Base-by-base conservation (phyloP, 2,113 vertebrate genomes). In the Struthio camelus region DNA sequence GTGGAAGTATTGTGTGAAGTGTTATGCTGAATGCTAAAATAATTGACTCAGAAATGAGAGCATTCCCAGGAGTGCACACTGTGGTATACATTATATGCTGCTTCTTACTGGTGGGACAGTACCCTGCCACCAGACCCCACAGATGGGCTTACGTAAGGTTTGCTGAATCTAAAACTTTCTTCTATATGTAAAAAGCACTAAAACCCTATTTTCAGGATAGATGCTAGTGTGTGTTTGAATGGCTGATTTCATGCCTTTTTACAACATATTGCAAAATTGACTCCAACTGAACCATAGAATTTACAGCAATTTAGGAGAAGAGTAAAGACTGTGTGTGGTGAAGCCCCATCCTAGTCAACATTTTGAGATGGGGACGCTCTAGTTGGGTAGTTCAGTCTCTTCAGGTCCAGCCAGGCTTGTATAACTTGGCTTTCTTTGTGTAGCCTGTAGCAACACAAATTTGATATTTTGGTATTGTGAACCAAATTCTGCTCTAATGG, bases 221-320 rank as follows among this genome's bases (percentile, higher is more conserved):
- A 65, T 86, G 85, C 76, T 70, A 73, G 54, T 12, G 10, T 91
- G 71, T 59, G 13, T 78, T 69, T 79, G 75, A 93, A 85, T 81
- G 80, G 66, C 75, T 85, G 84, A 88, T 69, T 87, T 85, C 90
- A 73, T 79, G 48, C 59, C 17, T 81, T 85, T 88, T 75, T 90
- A 87, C 51, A 80, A 27, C 23, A 11, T 19, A n/a, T 78, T 59
- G 77, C 65, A 90, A 78, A 93, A 85, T 16, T 50, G 30, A 79
- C 90, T 79, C 48, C 11, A 23, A 54, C 44, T 25, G 48, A 79
- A 87, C 59, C 83, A 61, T 48, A 54, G 79, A 64, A 81, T 88
- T 93, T 79, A 61, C 50, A 75, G 80, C n/a, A 51, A 9, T 92
- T 88, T 54, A 79, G 56, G 54, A 75, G 84, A 38, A 69, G 53